These are phyloP conservation scores for Carlito syrichta DNA, from an alignment of 2,113 vertebrate genomes.

Conservation along the genomic window DNA sequence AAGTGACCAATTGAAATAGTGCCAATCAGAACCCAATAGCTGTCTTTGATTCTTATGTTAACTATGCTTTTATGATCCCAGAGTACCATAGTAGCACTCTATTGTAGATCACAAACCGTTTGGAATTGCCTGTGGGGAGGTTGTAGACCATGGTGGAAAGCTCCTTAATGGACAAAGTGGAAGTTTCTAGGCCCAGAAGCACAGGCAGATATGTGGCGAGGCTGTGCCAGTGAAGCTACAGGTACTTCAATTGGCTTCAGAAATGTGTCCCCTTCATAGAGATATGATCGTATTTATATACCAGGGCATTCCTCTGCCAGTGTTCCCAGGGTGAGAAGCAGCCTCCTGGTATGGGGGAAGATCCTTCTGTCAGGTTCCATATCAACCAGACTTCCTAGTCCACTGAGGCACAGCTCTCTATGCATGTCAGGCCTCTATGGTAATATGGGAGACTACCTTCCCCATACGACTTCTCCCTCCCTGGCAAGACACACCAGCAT, in stretches of 20 bases:
- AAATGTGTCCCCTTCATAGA: not conserved
- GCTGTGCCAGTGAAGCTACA: too few relatives aligned
- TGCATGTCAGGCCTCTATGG: not conserved
- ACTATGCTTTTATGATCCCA: not conserved
- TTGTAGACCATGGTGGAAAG: not conserved
- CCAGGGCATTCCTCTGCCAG: not conserved
- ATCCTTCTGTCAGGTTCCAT: not conserved
- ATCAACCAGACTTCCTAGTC: not conserved
- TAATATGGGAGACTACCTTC: not conserved
- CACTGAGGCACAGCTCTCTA: not conserved
- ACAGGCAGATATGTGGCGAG: not conserved
- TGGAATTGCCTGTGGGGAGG: not conserved
- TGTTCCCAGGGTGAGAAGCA: not conserved
- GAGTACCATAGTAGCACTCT: not conserved
- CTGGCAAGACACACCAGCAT: not conserved
- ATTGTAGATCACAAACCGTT: not conserved
- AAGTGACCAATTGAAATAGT: not conserved
- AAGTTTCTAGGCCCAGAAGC: not conserved
- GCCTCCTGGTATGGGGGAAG: not conserved
- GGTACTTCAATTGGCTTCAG: not conserved
- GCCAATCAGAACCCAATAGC: not conserved
- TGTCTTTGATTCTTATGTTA: not conserved
- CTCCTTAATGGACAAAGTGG: not conserved
- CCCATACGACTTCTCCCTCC: accelerated
- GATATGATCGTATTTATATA: not conserved